A percentile compares a stretch with the other conserved stretches of the same genome.
phyloP scores from a whole-genome alignment of 1,140 invertebrate genomes.

The Nymphalis io region DNA sequence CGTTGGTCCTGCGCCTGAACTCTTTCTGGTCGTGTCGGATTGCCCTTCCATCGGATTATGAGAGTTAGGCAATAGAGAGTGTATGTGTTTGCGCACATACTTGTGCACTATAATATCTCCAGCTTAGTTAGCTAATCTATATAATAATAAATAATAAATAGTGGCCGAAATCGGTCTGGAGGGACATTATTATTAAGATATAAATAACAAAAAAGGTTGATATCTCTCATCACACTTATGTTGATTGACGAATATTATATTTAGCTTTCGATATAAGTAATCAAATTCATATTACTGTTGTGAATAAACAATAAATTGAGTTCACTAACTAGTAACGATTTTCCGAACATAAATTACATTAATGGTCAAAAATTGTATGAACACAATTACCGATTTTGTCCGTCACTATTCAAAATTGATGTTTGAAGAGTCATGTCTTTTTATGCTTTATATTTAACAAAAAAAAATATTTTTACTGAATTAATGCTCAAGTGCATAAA shows the following conservation, averaged over 20 bases:
- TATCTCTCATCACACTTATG: conserved; percentile 7
- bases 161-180: background rate
- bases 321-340: conserved; percentile 29
- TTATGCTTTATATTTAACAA: background rate
- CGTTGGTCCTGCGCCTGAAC: no score
- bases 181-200: background rate
- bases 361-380: background rate
- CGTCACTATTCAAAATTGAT: background rate
- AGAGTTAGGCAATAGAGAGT: no score
- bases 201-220: background rate
- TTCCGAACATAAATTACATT: conserved; percentile 26
- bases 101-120: no score
- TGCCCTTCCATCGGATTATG: no score
- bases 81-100: no score
- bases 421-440: background rate
- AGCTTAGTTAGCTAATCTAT: no score
- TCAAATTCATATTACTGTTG: conserved; percentile 49
- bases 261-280: conserved; percentile 35
- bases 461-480: no score
- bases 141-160: no score
- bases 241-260: conserved; percentile 12
- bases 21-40: no score
- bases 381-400: no score
- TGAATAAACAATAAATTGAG: conserved; percentile 22
- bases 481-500: no score